phyloP scores from a whole-genome alignment of 2,113 vertebrate species.

The Micronycteris hirsuta region DNA sequence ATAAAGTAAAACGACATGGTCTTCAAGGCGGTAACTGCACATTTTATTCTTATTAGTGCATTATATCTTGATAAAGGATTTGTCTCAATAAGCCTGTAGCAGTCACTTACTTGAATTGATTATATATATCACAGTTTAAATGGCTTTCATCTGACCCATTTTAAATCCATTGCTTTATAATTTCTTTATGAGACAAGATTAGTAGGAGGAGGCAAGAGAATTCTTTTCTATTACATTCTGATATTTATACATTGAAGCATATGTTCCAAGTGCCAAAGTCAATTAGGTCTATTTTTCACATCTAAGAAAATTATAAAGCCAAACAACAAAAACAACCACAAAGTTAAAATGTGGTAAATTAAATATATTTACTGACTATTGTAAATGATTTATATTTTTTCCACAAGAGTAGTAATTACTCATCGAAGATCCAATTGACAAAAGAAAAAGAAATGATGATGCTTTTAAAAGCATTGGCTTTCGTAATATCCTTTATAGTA shows the following conservation, averaged over 20 bases:
- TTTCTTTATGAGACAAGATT: conserved; percentile 69
- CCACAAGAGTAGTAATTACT: conserved; percentile 21
- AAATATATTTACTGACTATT: conserved; percentile 22
- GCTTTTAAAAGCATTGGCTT: not conserved
- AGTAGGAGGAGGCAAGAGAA: conserved; percentile 37
- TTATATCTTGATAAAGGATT: conserved; percentile 72
- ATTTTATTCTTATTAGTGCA: conserved; percentile 57
- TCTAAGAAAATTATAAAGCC: not conserved
- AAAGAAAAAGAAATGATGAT: not conserved
- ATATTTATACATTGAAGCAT: conserved; percentile 10
- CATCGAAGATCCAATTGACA: not conserved
- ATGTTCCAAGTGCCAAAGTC: not conserved
- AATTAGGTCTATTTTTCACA: not conserved
- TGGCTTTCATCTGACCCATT: conserved; percentile 69
- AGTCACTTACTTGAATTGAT: conserved; percentile 67
- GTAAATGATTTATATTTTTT: not conserved
- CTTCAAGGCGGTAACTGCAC: conserved; percentile 39
- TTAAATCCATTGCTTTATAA: conserved; percentile 75
- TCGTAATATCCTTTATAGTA: not conserved
- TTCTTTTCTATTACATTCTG: conserved; percentile 31
- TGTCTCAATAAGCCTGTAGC: conserved; percentile 71
- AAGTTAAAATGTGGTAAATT: not conserved
- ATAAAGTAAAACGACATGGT: conserved; percentile 53
- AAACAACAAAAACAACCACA: not conserved
- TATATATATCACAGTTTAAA: conserved; percentile 70